These are phyloP conservation scores for Bradypodion ventrale DNA, from an alignment of 2,797 vertebrate species.

Conservation along the genomic window DNA sequence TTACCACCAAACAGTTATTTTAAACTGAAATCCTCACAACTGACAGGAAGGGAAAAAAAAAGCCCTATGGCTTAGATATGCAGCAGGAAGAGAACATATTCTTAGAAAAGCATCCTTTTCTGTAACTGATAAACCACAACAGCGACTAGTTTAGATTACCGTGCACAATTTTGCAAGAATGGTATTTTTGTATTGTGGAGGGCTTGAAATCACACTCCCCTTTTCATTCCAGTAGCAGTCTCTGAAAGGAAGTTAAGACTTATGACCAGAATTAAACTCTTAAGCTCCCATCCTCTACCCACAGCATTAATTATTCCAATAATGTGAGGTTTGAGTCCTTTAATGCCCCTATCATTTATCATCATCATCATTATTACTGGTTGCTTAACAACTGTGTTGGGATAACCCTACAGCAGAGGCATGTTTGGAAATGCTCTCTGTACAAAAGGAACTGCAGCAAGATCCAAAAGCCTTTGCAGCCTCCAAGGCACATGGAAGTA, in stretches of 20 bases:
- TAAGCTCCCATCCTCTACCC: conserved; percentile 18
- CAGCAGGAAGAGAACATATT: conserved; percentile 78
- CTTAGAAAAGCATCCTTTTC: conserved; percentile 82
- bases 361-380: conserved; percentile 54
- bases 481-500: background rate
- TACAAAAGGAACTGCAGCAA: background rate
- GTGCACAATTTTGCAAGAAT: conserved; percentile 70
- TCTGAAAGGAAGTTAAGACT: conserved; percentile 49
- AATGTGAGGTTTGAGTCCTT: conserved; percentile 24
- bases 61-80: conserved; percentile 69
- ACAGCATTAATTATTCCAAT: background rate
- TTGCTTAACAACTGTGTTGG: conserved; percentile 27
- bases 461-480: background rate
- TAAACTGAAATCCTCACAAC: conserved; percentile 66
- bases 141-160: conserved; percentile 59
- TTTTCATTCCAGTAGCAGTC: conserved; percentile 29
- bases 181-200: conserved; percentile 61
- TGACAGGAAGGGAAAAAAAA: conserved; percentile 59
- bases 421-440: background rate
- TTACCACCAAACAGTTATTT: conserved; percentile 62
- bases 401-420: conserved; percentile 19
- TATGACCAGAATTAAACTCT: conserved; percentile 37
- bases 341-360: conserved; percentile 43
- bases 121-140: conserved; percentile 82
- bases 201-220: conserved; percentile 54